phyloP scores from a whole-genome alignment of 2,113 vertebrate species.

The Seriola quinqueradiata region DNA sequence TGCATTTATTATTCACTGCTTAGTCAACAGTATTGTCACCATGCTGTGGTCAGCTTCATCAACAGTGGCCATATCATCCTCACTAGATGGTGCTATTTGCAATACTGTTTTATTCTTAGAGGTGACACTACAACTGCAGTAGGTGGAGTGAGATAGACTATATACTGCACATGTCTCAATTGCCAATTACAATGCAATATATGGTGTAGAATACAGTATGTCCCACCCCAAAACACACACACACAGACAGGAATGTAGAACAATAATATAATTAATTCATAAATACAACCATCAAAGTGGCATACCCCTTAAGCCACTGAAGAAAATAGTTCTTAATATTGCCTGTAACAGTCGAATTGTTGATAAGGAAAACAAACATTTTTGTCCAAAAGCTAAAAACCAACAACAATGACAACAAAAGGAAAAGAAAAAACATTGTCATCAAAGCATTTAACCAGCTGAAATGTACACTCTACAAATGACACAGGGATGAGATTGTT shows the following conservation, averaged over 20 bases:
- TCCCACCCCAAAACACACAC: slow-evolving; percentile 8
- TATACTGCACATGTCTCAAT: slow-evolving; percentile 13
- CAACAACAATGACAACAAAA: not conserved
- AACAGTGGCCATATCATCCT: not conserved
- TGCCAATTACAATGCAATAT: slow-evolving; percentile 28
- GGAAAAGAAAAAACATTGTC: slow-evolving; percentile 6
- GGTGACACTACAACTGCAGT: slow-evolving; percentile 28
- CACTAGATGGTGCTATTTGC: slow-evolving; percentile 84
- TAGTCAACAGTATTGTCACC: not conserved
- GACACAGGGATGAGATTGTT: not conserved
- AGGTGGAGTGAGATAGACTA: slow-evolving; percentile 30
- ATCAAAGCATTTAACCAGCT: slow-evolving; percentile 1
- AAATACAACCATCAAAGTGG: slow-evolving; percentile 7
- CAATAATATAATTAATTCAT: slow-evolving; percentile 24
- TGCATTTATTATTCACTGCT: not conserved
- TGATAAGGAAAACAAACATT: slow-evolving; percentile 3
- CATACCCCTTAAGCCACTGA: not conserved
- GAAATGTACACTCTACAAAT: not conserved
- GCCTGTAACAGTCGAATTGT: slow-evolving; percentile 4
- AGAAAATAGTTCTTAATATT: slow-evolving; percentile 14
- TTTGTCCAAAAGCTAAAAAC: slow-evolving; percentile 6
- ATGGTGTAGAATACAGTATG: slow-evolving; percentile 21
- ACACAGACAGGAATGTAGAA: slow-evolving; percentile 2
- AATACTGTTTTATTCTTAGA: slow-evolving; percentile 41
- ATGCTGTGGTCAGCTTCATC: slow-evolving; percentile 9